Percentiles rank a stretch among this genome's conserved stretches.
Conservation (phyloP, 2,113 vertebrate genomes). For the Urocitellus parryii region DNA sequence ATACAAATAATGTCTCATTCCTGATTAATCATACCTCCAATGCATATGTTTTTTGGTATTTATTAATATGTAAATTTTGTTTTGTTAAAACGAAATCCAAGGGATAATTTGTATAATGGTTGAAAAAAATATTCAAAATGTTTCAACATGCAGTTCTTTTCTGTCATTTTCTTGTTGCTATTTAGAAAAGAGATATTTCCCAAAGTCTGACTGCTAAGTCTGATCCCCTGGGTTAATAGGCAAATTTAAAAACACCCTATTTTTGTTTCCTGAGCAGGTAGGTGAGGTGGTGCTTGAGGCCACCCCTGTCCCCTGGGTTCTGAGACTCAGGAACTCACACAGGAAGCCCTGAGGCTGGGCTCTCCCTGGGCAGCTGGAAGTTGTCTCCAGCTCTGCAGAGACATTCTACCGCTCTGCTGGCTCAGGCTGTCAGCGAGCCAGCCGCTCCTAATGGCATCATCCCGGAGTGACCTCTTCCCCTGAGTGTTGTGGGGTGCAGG, state of each 20-base stretch:
- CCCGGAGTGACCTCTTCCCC: background rate
- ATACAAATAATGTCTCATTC: background rate
- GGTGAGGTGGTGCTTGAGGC: background rate
- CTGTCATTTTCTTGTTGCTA: background rate
- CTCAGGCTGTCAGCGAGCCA: background rate
- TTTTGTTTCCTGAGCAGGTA: background rate
- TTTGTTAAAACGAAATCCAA: background rate
- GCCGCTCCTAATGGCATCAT: background rate
- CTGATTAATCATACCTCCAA: constrained; percentile 5
- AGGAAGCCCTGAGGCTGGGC: background rate
- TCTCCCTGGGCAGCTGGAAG: background rate
- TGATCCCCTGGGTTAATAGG: background rate
- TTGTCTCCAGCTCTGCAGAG: background rate
- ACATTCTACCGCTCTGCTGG: rapidly evolving
- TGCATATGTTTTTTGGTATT: background rate
- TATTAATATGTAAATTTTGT: background rate
- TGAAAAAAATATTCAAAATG: constrained; percentile 36
- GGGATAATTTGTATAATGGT: background rate
- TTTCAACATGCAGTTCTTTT: constrained; percentile 50
- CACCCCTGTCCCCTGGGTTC: background rate
- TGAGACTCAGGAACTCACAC: too few relatives aligned
- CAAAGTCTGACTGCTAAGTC: background rate
- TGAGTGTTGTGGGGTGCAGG: background rate
- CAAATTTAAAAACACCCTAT: background rate
- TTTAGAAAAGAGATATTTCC: constrained; percentile 10